Percentiles rank a stretch among this genome's conserved stretches.
phyloP scores from a whole-genome alignment of 1,140 invertebrate species.

The Lutraria rhynchaena region DNA sequence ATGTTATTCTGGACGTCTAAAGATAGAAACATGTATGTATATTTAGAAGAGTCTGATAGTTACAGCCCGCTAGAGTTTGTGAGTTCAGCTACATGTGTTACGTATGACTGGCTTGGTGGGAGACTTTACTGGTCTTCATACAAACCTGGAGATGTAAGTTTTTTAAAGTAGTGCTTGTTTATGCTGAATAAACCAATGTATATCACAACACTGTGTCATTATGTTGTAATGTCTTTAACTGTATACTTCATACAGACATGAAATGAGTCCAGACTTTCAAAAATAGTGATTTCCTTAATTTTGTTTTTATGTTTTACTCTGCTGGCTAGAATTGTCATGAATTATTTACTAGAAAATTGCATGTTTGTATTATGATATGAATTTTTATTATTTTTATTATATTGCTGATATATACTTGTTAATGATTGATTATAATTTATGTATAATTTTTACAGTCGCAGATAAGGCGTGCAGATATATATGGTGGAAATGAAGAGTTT shows the following conservation, averaged over 20 bases:
- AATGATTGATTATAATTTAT: not conserved
- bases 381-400: not conserved
- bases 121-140: constrained; percentile 95
- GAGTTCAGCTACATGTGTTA: constrained; percentile 88
- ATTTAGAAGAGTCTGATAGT: constrained; percentile 78
- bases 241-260: too few relatives aligned
- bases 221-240: too few relatives aligned
- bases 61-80: constrained; percentile 84
- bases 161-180: too few relatives aligned
- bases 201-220: too few relatives aligned
- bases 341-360: not conserved
- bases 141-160: constrained; percentile 82
- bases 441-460: constrained; percentile 76
- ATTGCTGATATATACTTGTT: not conserved
- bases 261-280: too few relatives aligned
- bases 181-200: too few relatives aligned
- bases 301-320: not conserved
- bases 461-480: constrained; percentile 87
- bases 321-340: not conserved
- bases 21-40: constrained; percentile 58
- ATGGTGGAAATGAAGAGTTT: constrained; percentile 88
- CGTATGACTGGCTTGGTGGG: constrained; percentile 93
- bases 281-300: too few relatives aligned
- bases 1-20: constrained; percentile 64
- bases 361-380: not conserved